Conservation (phyloP, 2,113 vertebrate species). For the Lepus europaeus region DNA sequence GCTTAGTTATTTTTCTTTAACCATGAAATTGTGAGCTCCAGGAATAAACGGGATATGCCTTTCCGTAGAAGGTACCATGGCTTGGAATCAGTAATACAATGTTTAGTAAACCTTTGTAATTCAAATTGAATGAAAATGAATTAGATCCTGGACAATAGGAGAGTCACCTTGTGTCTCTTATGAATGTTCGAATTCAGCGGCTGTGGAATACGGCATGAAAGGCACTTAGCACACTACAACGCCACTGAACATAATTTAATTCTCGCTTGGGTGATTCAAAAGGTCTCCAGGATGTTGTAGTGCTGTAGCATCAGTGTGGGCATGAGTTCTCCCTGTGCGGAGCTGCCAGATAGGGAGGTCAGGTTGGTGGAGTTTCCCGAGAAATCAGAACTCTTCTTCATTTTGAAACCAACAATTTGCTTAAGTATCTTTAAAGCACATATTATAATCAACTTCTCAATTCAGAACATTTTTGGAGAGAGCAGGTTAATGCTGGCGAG, state of each 20-base stretch:
- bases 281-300: slow-evolving; percentile 46
- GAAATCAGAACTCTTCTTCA: background rate
- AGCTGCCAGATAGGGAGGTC: background rate
- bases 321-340: background rate
- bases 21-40: background rate
- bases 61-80: background rate
- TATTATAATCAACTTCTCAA: slow-evolving; percentile 60
- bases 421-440: slow-evolving; percentile 58
- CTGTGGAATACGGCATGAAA: background rate
- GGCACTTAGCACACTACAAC: background rate
- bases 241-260: slow-evolving; percentile 48
- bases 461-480: background rate
- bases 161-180: slow-evolving; percentile 44
- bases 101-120: slow-evolving; percentile 57
- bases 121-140: slow-evolving; percentile 48
- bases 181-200: background rate
- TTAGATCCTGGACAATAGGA: slow-evolving; percentile 40
- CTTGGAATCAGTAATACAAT: background rate
- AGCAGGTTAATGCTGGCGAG: slow-evolving; percentile 51
- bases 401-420: slow-evolving; percentile 60
- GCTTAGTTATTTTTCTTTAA: slow-evolving; percentile 15
- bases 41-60: background rate
- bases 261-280: slow-evolving; percentile 47
- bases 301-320: background rate
- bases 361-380: background rate